These are phyloP conservation scores for Theristus sp. DNA, from an alignment of 2,888 invertebrate species.

Conservation along the genomic window DNA sequence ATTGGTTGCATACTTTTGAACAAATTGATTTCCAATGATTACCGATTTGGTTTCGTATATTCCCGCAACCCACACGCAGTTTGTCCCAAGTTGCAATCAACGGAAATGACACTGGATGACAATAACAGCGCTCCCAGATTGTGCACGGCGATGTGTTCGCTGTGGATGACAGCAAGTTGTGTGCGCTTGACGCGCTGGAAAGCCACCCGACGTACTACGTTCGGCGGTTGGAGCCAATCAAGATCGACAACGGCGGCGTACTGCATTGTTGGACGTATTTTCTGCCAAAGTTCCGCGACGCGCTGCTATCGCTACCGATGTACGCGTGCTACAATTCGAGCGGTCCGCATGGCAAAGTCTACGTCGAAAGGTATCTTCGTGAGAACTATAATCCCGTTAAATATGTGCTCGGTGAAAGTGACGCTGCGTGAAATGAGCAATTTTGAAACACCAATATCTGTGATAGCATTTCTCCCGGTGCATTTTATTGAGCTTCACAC, in stretches of 20 bases:
- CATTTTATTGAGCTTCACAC: no score
- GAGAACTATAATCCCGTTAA: not conserved
- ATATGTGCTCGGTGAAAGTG: not conserved
- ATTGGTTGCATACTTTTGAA: not conserved
- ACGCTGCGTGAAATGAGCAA: not conserved
- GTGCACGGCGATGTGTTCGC: constrained; percentile 20
- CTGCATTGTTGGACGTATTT: constrained; percentile 13
- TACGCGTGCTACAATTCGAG: constrained; percentile 12
- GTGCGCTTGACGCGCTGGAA: constrained; percentile 17
- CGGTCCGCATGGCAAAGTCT: constrained; percentile 15
- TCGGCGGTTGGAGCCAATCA: not conserved
- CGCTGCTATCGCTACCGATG: constrained; percentile 9
- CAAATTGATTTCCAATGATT: not conserved
- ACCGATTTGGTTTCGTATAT: no score
- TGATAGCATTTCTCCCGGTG: not conserved
- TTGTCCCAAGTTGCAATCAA: not conserved
- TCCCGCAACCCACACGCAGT: not conserved
- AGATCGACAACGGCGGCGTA: constrained; percentile 3
- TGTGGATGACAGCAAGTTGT: constrained; percentile 15
- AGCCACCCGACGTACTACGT: constrained; percentile 11
- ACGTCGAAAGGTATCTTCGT: constrained; percentile 14
- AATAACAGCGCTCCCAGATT: constrained; percentile 9
- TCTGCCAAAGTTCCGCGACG: constrained; percentile 12
- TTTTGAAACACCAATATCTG: no score
- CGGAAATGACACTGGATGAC: not conserved